Evolutionary conservation across 2,113 vertebrate genomes (phyloP).

Genomic region (Eonycteris spelaea): DNA sequence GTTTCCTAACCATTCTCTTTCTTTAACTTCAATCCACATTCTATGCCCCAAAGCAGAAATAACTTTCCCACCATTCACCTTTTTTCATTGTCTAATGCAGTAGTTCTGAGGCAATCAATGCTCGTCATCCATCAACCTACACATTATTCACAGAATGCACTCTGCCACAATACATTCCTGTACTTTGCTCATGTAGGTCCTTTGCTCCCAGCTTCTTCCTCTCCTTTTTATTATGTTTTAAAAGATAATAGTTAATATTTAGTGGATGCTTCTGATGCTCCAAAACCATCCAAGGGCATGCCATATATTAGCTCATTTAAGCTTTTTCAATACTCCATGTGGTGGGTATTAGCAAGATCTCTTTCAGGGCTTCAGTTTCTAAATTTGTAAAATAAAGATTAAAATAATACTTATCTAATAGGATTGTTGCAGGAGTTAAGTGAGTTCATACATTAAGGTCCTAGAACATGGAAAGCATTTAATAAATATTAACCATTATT

Average conservation of each 20-base stretch:
- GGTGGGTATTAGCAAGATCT: neutral
- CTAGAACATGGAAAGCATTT: neutral
- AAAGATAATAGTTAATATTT: neutral
- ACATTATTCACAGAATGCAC: neutral
- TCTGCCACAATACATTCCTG: neutral
- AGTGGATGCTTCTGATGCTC: neutral
- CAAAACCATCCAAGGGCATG: neutral
- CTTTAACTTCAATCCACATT: neutral
- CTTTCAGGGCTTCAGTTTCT: neutral
- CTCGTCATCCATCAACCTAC: rapidly evolving
- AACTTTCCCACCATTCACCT: neutral
- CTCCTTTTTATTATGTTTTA: neutral
- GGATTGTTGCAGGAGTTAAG: neutral
- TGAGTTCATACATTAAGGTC: neutral
- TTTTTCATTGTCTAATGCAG: neutral
- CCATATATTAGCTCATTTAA: neutral
- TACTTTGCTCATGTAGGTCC: neutral
- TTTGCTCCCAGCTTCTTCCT: neutral
- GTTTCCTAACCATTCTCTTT: neutral
- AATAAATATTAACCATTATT: neutral
- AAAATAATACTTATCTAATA: neutral
- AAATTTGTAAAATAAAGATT: neutral
- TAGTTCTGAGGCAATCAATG: neutral
- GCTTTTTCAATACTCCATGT: neutral
- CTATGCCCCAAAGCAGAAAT: neutral